These are phyloP conservation scores for Amblyornis subalaris DNA, from an alignment of 2,113 vertebrate species.

Conservation along the genomic window DNA sequence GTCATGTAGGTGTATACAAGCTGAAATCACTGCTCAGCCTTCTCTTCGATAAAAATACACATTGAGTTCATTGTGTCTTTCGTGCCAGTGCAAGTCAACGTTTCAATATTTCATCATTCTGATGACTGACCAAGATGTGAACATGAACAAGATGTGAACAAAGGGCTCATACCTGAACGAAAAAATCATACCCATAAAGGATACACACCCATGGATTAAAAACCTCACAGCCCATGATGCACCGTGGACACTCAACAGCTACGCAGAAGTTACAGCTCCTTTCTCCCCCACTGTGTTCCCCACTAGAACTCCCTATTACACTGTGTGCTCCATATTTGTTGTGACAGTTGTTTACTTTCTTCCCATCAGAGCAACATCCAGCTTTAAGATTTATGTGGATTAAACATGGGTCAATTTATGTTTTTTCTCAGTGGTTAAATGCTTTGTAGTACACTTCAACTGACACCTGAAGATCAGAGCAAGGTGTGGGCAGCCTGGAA, in stretches of 20 bases:
- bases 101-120: slow-evolving; percentile 24
- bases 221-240: background rate
- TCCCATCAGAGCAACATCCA: background rate
- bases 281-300: background rate
- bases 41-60: background rate
- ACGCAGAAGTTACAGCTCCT: background rate
- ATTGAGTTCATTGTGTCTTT: background rate
- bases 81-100: background rate
- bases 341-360: background rate
- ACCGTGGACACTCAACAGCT: background rate
- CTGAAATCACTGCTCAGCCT: background rate
- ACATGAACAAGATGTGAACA: slow-evolving; percentile 21
- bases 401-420: background rate
- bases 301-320: background rate
- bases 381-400: background rate
- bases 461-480: background rate
- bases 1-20: background rate
- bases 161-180: background rate
- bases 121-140: slow-evolving; percentile 11
- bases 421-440: background rate
- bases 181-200: background rate
- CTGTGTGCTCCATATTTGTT: background rate
- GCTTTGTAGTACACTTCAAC: background rate
- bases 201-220: background rate
- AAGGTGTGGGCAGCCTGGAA: background rate